Evolutionary conservation across 1,140 invertebrate genomes (phyloP), one percentile per base, ranked within the genome.

Genomic region (Dinoponera quadriceps): DNA sequence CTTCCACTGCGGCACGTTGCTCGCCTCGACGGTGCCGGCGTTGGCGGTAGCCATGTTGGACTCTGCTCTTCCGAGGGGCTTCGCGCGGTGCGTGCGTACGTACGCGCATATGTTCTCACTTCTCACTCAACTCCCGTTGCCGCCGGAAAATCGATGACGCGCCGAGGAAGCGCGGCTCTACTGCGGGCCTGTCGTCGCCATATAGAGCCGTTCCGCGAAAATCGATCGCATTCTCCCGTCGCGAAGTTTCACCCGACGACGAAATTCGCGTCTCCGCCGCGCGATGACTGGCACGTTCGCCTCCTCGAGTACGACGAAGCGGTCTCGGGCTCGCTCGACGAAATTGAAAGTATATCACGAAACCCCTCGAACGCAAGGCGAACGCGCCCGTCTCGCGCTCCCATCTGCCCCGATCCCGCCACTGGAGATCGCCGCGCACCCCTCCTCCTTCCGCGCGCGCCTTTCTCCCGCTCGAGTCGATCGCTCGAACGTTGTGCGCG

Each of bases 1-100:
- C 91, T 97, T 97, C 96, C 97, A 97, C 92, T 96, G 96, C 49
- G 96, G 93, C 82, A 94, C 90, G 55, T 75, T 83, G 83, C 71
- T 78, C 72, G 84, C 29, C 59, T 86, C 83, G 63, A 69, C 83
- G 63, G 57, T 80, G 33, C 83, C 89, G 75, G 83, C 85, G 69
- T 59, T 85, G 86, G 85, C 75, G 85, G 91, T 89, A 88, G 91
- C 91, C 91, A 91, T 91, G 83, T 91, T 91, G 88, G 82, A 87
- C n/a, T n/a, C n/a, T n/a, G n/a, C n/a, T n/a, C n/a, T n/a, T n/a
- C n/a, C n/a, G n/a, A n/a, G n/a, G n/a, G n/a, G n/a, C n/a, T n/a
- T n/a, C n/a, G 4, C 25, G 25, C 22, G 25, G 44, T 27, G 16
- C n/a, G 18, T 29, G 51, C 77, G 73, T 77, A 48, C 38, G 55